Conservation (phyloP, 2,888 invertebrate genomes). For the Mantis religiosa region DNA sequence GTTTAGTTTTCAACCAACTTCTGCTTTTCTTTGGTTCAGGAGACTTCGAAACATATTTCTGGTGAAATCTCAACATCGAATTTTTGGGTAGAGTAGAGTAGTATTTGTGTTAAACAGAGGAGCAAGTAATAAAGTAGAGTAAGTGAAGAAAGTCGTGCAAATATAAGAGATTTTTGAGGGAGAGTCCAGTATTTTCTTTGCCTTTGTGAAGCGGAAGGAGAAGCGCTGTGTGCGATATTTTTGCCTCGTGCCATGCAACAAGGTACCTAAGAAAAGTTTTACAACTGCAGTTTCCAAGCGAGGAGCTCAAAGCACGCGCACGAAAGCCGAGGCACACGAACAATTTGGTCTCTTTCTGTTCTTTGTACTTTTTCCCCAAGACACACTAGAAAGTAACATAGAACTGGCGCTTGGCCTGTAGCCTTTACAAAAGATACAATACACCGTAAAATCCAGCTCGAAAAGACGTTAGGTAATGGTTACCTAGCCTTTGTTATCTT, state of each 20-base stretch:
- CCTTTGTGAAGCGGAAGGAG: too few relatives aligned
- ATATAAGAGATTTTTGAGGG: too few relatives aligned
- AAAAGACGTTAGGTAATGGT: neutral
- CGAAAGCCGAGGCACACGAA: neutral
- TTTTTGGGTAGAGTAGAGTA: too few relatives aligned
- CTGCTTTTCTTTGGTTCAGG: too few relatives aligned
- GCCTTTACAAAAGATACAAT: neutral
- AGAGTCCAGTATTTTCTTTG: too few relatives aligned
- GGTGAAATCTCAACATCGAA: too few relatives aligned
- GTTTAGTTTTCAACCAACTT: too few relatives aligned
- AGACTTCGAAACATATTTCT: too few relatives aligned
- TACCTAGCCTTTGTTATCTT: neutral
- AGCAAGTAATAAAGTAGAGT: too few relatives aligned
- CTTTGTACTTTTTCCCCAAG: neutral
- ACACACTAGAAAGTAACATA: neutral
- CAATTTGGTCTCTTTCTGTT: neutral
- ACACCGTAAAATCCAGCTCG: neutral
- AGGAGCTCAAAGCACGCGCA: neutral
- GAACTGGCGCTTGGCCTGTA: neutral
- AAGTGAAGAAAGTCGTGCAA: too few relatives aligned
- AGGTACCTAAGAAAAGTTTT: too few relatives aligned
- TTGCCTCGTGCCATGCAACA: neutral
- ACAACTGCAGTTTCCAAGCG: neutral
- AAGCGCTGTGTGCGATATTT: neutral
- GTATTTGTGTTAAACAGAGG: too few relatives aligned